Evolutionary conservation across 2,888 invertebrate genomes (phyloP), one percentile per base, ranked within the genome.

Genomic region (Drosophila sordidula): DNA sequence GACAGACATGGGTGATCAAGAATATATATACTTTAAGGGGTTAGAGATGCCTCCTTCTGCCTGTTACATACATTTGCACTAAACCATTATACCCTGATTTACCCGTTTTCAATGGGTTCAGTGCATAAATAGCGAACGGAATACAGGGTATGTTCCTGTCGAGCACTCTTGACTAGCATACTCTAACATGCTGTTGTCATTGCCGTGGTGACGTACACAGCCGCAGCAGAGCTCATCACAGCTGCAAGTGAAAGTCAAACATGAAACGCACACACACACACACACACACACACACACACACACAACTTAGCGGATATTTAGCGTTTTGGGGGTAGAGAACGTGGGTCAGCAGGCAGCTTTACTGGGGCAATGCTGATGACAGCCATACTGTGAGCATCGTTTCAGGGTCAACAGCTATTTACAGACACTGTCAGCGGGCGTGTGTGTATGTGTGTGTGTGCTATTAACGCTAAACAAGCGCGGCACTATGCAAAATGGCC

Each of bases 171-270:
- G 6, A 6, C 14, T 12, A 16, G 34, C 42, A 26, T 14, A 12
- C 16, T 36, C 26, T 4, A 12, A 18, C 42, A 44, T 63, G 46
- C n/a, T 55, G 47, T 56, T 50, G 56, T 38, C 22, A 16, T 46
- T 62, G 69, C 22, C 44, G 64, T 63, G 84, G 59, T 65, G 84
- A 55, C 74, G 76, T 51, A 76, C 78, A 76, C 74, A 78, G 74
- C 68, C 75, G 70, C 75, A 69, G 47, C 57, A 45, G 52, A 62
- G 63, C 75, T 70, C 85, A 78, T 84, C 87, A 71, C 81, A 83
- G 79, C 79, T 84, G 87, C 85, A 68, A 87, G 85, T 87, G 87
- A 84, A 84, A 84, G 84, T 87, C 82, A 76, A 87, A 84, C 75
- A 84, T 68, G 80, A 70, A 76, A 70, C 47, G 62, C 67, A 58